Conservation (phyloP, 2,113 vertebrate genomes). For the Sitta europaea region DNA sequence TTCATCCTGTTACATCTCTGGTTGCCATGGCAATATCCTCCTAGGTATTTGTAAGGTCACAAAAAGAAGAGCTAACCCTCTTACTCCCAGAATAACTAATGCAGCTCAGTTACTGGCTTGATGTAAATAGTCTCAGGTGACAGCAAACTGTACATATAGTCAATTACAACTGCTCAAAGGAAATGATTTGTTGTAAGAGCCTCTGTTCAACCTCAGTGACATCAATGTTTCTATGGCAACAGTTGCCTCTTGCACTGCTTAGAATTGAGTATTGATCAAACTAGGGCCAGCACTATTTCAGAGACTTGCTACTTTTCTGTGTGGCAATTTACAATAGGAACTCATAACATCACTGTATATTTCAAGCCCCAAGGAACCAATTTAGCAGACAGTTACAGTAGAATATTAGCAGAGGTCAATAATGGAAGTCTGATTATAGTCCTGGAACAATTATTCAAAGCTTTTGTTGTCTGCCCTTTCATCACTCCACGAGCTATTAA, state of each 20-base stretch:
- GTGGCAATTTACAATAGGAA: constrained; percentile 92
- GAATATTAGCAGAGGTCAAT: constrained; percentile 97
- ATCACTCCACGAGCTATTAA: constrained; percentile 76
- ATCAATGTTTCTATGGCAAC: constrained; percentile 97
- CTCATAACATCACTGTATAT: constrained; percentile 86
- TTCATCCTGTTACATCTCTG: constrained; percentile 68
- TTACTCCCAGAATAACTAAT: constrained; percentile 89
- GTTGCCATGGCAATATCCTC: constrained; percentile 91
- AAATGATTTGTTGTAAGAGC: constrained; percentile 96
- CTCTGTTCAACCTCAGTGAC: constrained; percentile 92
- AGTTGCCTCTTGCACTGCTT: constrained; percentile 87
- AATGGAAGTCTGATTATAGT: constrained; percentile 95
- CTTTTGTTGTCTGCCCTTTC: constrained; percentile 88
- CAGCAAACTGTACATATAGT: constrained; percentile 91
- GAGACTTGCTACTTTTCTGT: constrained; percentile 86
- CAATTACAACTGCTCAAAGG: constrained; percentile 95
- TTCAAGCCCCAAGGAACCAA: constrained; percentile 97
- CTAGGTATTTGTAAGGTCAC: constrained; percentile 89
- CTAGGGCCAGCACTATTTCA: constrained; percentile 78
- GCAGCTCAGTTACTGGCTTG: constrained; percentile 82
- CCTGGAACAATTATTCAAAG: constrained; percentile 88
- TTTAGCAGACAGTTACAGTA: constrained; percentile 94
- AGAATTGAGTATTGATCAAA: constrained; percentile 99
- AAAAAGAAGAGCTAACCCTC: constrained; percentile 80
- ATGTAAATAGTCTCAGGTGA: constrained; percentile 94